These are phyloP conservation scores for Ceyx melanurus DNA, from an alignment of 2,113 vertebrate species.

Conservation along the genomic window DNA sequence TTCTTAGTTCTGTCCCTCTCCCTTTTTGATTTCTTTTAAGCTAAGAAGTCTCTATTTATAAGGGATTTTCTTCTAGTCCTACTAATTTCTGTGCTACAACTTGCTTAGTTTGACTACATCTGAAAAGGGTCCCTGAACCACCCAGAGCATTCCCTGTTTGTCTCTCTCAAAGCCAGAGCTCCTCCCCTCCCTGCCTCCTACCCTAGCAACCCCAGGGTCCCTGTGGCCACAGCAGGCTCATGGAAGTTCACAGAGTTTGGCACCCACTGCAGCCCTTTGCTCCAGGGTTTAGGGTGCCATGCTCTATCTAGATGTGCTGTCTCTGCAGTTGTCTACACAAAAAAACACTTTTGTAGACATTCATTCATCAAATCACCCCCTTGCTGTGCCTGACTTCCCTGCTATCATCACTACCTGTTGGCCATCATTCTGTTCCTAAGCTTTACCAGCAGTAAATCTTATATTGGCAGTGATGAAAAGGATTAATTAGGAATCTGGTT, in stretches of 20 bases:
- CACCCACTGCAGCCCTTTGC: neutral
- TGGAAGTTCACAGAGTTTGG: neutral
- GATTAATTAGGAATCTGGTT: neutral
- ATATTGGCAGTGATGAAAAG: neutral
- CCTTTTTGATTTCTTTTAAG: neutral
- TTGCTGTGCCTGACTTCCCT: neutral
- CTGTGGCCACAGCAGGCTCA: neutral
- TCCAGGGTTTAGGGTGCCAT: neutral
- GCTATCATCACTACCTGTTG: neutral
- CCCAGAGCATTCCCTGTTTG: neutral
- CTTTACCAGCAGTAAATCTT: neutral
- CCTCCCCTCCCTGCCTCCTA: neutral
- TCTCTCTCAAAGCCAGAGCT: neutral
- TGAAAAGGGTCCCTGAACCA: neutral
- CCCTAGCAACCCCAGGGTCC: accelerated
- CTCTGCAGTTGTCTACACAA: neutral
- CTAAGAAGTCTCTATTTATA: neutral
- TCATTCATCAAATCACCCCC: neutral
- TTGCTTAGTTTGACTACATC: neutral
- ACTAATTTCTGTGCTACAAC: neutral
- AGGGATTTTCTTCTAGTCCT: neutral
- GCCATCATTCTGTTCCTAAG: neutral
- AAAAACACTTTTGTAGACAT: neutral
- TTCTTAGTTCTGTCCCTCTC: neutral
- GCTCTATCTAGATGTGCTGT: neutral